These are phyloP conservation scores for Zootoca vivipara DNA, from an alignment of 2,113 vertebrate genomes.

Conservation along the genomic window DNA sequence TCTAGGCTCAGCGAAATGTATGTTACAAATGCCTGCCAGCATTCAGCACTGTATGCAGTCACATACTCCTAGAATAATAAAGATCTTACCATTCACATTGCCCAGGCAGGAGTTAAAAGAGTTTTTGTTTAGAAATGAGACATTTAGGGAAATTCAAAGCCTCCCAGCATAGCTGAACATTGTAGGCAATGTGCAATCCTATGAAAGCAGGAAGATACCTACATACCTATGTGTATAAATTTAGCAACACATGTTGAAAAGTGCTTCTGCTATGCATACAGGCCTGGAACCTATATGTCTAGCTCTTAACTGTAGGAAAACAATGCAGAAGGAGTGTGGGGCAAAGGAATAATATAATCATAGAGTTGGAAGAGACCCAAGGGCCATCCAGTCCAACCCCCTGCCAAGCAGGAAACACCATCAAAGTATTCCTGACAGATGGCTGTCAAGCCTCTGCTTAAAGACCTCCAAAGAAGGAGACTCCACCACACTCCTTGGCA, in stretches of 20 bases:
- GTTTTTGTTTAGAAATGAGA: conserved; percentile 7
- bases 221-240: not conserved
- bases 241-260: not conserved
- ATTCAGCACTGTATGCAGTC: not conserved
- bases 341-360: too few relatives aligned
- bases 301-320: not conserved
- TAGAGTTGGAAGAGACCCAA: too few relatives aligned
- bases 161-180: not conserved
- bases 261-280: not conserved
- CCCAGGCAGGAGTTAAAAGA: not conserved
- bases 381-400: too few relatives aligned
- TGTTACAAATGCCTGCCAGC: not conserved
- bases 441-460: too few relatives aligned
- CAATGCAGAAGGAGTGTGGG: not conserved
- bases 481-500: too few relatives aligned
- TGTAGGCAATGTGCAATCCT: not conserved
- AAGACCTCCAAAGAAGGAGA: too few relatives aligned
- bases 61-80: not conserved
- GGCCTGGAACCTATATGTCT: not conserved
- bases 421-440: too few relatives aligned
- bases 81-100: not conserved
- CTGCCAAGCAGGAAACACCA: too few relatives aligned
- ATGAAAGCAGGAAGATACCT: not conserved
- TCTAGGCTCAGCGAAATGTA: not conserved
- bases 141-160: not conserved